Conservation (phyloP, 2,888 invertebrate species). For the Habroteleia sp. region DNA sequence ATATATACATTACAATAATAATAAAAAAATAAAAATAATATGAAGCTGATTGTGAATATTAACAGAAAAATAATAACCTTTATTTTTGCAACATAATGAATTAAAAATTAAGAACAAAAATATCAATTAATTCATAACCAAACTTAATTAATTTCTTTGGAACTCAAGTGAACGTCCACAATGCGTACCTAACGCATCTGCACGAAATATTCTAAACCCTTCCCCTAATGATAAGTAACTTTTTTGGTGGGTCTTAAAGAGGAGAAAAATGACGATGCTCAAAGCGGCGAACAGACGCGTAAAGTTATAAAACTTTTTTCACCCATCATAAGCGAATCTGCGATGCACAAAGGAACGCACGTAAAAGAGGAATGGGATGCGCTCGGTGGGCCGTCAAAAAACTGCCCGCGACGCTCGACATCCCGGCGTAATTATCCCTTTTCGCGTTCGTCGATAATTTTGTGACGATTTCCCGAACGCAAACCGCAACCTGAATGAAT, state of each 20-base stretch:
- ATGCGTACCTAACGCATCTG: background rate
- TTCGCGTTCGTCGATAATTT: conserved; percentile 55
- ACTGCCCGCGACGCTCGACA: conserved; percentile 44
- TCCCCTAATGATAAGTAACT: conserved; percentile 23
- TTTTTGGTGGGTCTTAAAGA: conserved; percentile 21
- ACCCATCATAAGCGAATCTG: conserved; percentile 48
- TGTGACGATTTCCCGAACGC: conserved; percentile 51
- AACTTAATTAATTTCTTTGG: background rate
- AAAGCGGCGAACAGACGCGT: conserved; percentile 47
- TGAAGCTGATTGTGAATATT: too few relatives aligned
- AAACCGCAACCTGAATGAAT: conserved; percentile 45
- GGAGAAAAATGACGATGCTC: conserved; percentile 32
- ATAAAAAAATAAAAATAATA: too few relatives aligned
- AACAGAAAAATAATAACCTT: too few relatives aligned
- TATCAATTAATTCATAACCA: background rate
- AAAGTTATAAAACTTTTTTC: conserved; percentile 59
- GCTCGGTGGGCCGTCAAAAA: conserved; percentile 50
- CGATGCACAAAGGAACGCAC: conserved; percentile 57
- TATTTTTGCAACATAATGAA: too few relatives aligned
- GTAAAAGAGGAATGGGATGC: conserved; percentile 61
- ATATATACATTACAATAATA: too few relatives aligned
- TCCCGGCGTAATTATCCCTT: conserved; percentile 56
- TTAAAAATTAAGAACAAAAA: too few relatives aligned
- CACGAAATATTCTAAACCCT: background rate
- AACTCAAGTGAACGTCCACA: background rate